Evolutionary conservation across 1,140 invertebrate species (phyloP).

Genomic region (Conus ventricosus): DNA sequence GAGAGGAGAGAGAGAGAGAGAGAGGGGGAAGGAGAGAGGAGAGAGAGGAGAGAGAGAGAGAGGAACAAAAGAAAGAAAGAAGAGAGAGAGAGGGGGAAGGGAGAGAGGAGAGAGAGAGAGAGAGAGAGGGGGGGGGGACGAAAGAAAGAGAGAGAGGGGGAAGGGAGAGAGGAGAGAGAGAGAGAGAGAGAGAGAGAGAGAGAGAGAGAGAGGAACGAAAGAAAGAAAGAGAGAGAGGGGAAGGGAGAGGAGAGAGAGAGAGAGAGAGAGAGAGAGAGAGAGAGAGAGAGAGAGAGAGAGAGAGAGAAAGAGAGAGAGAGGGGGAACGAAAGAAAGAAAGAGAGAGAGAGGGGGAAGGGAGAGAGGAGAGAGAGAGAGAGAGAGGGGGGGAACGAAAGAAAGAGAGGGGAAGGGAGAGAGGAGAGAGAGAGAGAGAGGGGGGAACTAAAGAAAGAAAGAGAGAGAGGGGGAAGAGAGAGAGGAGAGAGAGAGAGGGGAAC

Average conservation of each 20-base stretch:
- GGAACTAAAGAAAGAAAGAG: no score
- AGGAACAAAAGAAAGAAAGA: no score
- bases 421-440: neutral
- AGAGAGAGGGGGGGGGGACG: no score
- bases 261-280: neutral
- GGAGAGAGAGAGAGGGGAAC: neutral
- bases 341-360: no score
- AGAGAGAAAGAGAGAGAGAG: neutral
- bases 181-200: no score
- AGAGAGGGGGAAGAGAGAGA: no score
- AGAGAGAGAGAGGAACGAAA: no score
- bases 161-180: no score
- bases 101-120: neutral
- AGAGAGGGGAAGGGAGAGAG: neutral
- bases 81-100: neutral
- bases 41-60: no score
- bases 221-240: no score
- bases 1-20: neutral
- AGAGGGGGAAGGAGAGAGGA: neutral
- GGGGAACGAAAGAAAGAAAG: neutral
- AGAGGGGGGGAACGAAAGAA: neutral
- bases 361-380: no score
- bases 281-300: neutral
- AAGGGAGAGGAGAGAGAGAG: neutral
- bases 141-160: neutral